Conservation (phyloP, 2,888 invertebrate species). For the Ecdyonurus torrentis region DNA sequence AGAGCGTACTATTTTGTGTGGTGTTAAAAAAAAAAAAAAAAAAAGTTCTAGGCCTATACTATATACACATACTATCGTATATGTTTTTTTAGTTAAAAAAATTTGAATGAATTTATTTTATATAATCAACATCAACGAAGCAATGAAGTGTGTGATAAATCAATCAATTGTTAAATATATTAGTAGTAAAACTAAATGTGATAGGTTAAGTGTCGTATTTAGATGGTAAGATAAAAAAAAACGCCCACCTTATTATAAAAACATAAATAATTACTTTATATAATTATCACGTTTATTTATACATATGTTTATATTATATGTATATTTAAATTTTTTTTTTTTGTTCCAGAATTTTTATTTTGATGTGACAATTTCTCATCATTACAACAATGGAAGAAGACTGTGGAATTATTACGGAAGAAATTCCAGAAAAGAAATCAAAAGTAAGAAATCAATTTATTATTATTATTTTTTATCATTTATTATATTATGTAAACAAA, state of each 20-base stretch:
- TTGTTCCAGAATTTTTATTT: not conserved
- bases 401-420: not conserved
- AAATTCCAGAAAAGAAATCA: not conserved
- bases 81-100: too few species aligned
- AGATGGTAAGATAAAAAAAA: not conserved
- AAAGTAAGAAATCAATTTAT: not conserved
- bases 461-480: too few species aligned
- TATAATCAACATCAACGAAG: not conserved
- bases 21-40: too few species aligned
- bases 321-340: not conserved
- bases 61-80: not conserved
- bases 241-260: not conserved
- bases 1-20: not conserved
- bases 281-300: too few species aligned
- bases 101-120: not conserved
- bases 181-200: not conserved
- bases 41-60: not conserved
- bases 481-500: too few species aligned
- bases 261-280: not conserved
- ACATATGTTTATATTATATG: not conserved
- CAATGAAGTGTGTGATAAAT: not conserved
- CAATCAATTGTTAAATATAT: not conserved
- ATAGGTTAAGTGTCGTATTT: not conserved
- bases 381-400: not conserved
- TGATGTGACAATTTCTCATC: not conserved